These are phyloP conservation scores for Limosa lapponica DNA, from an alignment of 2,797 vertebrate species.

Conservation along the genomic window DNA sequence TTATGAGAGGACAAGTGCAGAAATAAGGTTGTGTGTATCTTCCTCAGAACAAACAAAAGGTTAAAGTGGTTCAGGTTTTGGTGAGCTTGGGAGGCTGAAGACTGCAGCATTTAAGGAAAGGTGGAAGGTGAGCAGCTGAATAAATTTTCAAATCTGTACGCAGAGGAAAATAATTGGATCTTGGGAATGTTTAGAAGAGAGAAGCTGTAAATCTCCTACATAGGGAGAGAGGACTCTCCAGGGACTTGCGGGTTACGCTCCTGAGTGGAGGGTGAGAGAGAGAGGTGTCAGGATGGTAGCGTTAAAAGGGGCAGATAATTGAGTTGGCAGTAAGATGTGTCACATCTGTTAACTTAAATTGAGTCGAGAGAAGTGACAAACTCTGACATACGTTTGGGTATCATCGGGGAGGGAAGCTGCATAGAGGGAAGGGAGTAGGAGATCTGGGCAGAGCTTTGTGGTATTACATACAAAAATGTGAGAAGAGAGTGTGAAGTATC, in stretches of 20 bases:
- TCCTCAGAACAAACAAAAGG: not conserved
- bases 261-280: not conserved
- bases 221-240: not conserved
- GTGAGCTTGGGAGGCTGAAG: not conserved
- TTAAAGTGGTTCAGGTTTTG: not conserved
- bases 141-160: not conserved
- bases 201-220: not conserved
- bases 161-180: not conserved
- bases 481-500: not conserved
- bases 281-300: not conserved
- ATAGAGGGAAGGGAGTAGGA: not conserved
- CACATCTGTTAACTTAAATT: not conserved
- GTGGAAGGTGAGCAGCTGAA: not conserved
- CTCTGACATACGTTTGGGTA: not conserved
- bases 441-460: slow-evolving; percentile 16
- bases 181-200: not conserved
- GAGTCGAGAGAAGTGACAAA: not conserved
- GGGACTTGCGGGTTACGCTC: not conserved
- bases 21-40: not conserved
- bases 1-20: not conserved
- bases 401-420: not conserved
- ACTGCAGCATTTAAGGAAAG: not conserved
- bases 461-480: not conserved
- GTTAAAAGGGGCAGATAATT: not conserved
- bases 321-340: not conserved